A percentile compares a stretch with the other conserved stretches of the same genome.
Conservation (phyloP, 2,888 invertebrate species). For the Netelia virgata region DNA sequence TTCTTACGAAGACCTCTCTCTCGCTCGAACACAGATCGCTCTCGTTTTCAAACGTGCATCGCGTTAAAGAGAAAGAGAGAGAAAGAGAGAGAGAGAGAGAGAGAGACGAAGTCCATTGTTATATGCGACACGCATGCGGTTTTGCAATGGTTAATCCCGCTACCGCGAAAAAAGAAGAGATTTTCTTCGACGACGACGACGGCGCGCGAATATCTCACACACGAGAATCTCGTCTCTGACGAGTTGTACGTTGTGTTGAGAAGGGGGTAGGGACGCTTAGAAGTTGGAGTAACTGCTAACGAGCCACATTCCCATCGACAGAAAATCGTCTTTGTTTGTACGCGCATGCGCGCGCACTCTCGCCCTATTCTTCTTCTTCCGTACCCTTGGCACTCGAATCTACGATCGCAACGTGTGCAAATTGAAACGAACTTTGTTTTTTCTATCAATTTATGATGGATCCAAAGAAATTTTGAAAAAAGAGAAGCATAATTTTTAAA, state of each 20-base stretch:
- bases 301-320: constrained; percentile 77
- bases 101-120: constrained; percentile 32
- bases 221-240: neutral
- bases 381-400: constrained; percentile 17
- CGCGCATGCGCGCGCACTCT: neutral
- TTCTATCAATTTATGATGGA: too few species aligned
- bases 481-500: too few species aligned
- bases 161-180: constrained; percentile 49
- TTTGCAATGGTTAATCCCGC: constrained; percentile 32
- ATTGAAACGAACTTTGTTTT: neutral
- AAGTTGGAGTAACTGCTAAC: constrained; percentile 71
- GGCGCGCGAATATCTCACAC: constrained; percentile 40
- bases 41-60: neutral
- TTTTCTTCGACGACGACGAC: constrained; percentile 55
- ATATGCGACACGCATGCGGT: constrained; percentile 18
- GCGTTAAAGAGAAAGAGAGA: neutral
- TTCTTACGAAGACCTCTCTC: too few species aligned
- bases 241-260: neutral
- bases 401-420: neutral
- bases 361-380: neutral
- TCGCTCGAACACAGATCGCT: too few species aligned
- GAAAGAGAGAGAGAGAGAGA: constrained; percentile 4
- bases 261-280: constrained; percentile 16
- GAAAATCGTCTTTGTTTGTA: constrained; percentile 15
- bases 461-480: too few species aligned